Evolutionary conservation across 2,797 vertebrate species (phyloP).

Genomic region (Melanotaenia maccullochi): DNA sequence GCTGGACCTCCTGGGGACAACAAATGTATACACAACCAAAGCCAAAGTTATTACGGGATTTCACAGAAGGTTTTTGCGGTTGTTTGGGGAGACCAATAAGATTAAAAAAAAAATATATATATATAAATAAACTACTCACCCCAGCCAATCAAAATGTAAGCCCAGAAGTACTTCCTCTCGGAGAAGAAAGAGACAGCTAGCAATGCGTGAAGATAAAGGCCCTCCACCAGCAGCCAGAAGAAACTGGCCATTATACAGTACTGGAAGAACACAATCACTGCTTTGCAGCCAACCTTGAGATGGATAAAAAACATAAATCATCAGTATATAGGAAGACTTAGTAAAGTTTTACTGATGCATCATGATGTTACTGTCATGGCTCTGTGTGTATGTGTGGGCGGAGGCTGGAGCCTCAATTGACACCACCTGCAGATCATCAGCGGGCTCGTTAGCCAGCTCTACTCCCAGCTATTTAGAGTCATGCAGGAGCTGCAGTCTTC

Average conservation of each 20-base stretch:
- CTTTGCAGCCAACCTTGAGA: constrained; percentile 93
- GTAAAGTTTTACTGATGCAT: neutral
- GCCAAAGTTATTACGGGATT: constrained; percentile 15
- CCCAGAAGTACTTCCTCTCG: constrained; percentile 97
- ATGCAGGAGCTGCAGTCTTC: too few relatives aligned
- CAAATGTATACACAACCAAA: constrained; percentile 28
- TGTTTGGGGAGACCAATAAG: neutral
- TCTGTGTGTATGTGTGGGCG: too few relatives aligned
- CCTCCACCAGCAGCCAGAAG: constrained; percentile 98
- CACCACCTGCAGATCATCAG: too few relatives aligned
- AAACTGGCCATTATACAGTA: constrained; percentile 98
- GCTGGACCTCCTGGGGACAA: constrained; percentile 86
- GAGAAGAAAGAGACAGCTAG: constrained; percentile 97
- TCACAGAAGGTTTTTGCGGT: constrained; percentile 7
- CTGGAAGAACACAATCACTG: constrained; percentile 94
- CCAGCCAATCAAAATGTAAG: constrained; percentile 97
- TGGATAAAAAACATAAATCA: constrained; percentile 33
- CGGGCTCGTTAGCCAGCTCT: too few relatives aligned
- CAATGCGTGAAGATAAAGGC: constrained; percentile 93
- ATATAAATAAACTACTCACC: constrained; percentile 76
- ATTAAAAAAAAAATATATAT: neutral
- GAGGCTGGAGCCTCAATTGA: too few relatives aligned
- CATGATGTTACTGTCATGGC: neutral
- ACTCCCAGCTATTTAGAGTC: too few relatives aligned
- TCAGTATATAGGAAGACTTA: neutral